Conservation (phyloP, 2,888 invertebrate genomes). For the Sinopyrophorus schimmeli region DNA sequence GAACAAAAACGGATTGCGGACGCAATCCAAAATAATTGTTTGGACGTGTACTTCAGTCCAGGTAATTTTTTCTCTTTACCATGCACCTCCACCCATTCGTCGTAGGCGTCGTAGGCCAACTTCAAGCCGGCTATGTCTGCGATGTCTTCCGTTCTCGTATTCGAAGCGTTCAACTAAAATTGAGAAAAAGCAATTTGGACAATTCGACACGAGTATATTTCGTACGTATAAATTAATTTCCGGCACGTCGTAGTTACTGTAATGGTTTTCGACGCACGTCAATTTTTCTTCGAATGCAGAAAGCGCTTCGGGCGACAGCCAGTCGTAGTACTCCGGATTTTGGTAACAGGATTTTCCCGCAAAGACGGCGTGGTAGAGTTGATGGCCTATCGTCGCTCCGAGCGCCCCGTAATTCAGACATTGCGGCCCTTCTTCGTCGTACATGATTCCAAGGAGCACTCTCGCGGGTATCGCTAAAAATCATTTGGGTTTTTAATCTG, state of each 20-base stretch:
- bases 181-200: not conserved
- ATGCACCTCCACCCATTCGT: slow-evolving; percentile 69
- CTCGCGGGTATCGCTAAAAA: slow-evolving; percentile 48
- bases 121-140: slow-evolving; percentile 92
- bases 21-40: slow-evolving; percentile 79
- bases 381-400: slow-evolving; percentile 48
- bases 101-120: slow-evolving; percentile 83
- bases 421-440: slow-evolving; percentile 45
- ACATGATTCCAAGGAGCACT: slow-evolving; percentile 47
- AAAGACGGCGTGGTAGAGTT: slow-evolving; percentile 50
- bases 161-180: slow-evolving; percentile 62
- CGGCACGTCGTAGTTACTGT: slow-evolving; percentile 79
- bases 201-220: slow-evolving; percentile 14
- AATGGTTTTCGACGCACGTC: slow-evolving; percentile 87
- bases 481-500: too few relatives aligned
- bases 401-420: slow-evolving; percentile 52
- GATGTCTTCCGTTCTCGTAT: slow-evolving; percentile 88
- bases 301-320: slow-evolving; percentile 86
- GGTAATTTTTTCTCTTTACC: slow-evolving; percentile 62
- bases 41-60: slow-evolving; percentile 68
- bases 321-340: slow-evolving; percentile 83
- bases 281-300: slow-evolving; percentile 78
- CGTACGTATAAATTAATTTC: slow-evolving; percentile 71
- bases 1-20: slow-evolving; percentile 87
- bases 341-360: slow-evolving; percentile 82